Evolutionary conservation across 2,797 vertebrate genomes (phyloP).

Genomic region (Galaxias olidus): DNA sequence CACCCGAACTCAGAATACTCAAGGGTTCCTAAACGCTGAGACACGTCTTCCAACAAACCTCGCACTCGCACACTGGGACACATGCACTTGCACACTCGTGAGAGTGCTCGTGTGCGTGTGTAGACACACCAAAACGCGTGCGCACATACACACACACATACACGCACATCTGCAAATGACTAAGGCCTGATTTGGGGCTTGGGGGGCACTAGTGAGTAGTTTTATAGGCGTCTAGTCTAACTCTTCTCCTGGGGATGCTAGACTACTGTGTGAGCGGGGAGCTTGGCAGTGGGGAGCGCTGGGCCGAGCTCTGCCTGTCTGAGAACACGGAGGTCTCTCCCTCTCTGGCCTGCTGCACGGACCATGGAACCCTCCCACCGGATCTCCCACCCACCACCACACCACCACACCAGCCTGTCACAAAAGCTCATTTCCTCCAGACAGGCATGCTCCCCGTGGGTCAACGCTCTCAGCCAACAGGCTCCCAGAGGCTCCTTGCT

Average conservation of each 20-base stretch:
- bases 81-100: constrained; percentile 42
- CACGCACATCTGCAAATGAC: constrained; percentile 69
- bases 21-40: constrained; percentile 25
- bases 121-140: constrained; percentile 37
- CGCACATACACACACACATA: constrained; percentile 46
- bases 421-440: too few species aligned
- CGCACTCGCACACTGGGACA: constrained; percentile 27
- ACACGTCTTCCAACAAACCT: constrained; percentile 28
- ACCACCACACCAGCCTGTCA: background rate
- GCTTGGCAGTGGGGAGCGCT: constrained; percentile 52
- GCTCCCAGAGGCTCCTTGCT: too few species aligned
- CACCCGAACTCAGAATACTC: constrained; percentile 30
- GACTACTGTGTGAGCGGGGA: constrained; percentile 60
- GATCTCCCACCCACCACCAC: constrained; percentile 13
- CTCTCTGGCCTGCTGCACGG: background rate
- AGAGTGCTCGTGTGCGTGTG: constrained; percentile 30
- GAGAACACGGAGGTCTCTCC: constrained; percentile 28
- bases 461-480: too few species aligned
- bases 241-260: constrained; percentile 67
- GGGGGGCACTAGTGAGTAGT: constrained; percentile 71
- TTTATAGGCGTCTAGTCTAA: constrained; percentile 65
- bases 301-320: constrained; percentile 38
- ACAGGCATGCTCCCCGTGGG: too few species aligned
- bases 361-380: background rate
- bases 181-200: constrained; percentile 79